These are phyloP conservation scores for Illadopsis cleaveri DNA, from an alignment of 2,113 vertebrate species.

Conservation along the genomic window DNA sequence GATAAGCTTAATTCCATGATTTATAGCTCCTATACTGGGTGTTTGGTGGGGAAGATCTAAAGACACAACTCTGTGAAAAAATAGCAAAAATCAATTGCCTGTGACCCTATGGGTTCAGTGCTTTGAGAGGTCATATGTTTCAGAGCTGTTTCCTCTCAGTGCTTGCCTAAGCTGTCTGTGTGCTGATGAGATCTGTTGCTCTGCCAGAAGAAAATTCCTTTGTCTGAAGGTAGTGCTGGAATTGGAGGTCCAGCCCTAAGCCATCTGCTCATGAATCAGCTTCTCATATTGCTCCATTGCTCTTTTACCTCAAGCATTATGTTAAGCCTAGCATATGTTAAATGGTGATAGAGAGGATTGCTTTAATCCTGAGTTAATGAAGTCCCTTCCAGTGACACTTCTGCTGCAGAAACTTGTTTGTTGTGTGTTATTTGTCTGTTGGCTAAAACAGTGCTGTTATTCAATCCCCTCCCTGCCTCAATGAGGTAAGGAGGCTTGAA, in stretches of 20 bases:
- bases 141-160: not conserved
- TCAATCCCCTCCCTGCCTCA: not conserved
- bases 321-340: not conserved
- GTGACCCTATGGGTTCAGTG: not conserved
- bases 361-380: not conserved
- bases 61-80: not conserved
- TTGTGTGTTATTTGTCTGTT: not conserved
- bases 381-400: not conserved
- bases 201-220: slow-evolving; percentile 53
- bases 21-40: not conserved
- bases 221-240: slow-evolving; percentile 29
- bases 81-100: not conserved
- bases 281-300: not conserved
- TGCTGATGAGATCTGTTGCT: not conserved
- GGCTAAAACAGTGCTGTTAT: not conserved
- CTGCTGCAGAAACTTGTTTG: not conserved
- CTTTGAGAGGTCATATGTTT: not conserved
- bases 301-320: rapidly evolving
- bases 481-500: not conserved
- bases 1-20: not conserved
- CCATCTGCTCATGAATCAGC: slow-evolving; percentile 8
- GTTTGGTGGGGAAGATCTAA: not conserved
- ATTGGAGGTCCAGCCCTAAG: slow-evolving; percentile 1
- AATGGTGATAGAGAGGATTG: not conserved
- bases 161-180: not conserved